phyloP scores from a whole-genome alignment of 2,888 invertebrate species.

The Caradrina clavipalpis region DNA sequence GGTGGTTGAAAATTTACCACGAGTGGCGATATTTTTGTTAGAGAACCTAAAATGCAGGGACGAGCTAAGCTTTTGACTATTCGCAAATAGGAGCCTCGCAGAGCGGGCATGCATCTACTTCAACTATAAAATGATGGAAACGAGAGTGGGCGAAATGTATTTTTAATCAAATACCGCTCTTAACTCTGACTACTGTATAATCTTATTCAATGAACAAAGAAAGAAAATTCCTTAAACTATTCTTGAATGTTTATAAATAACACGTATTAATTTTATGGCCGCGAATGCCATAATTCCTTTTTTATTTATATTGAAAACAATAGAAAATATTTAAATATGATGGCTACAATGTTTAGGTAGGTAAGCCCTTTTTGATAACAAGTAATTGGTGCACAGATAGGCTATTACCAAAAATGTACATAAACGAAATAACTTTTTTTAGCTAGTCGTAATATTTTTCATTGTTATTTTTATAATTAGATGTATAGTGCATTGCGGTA shows the following conservation, averaged over 20 bases:
- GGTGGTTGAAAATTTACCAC: too few species aligned
- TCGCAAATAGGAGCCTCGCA: background rate
- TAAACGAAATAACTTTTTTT: slow-evolving; percentile 74
- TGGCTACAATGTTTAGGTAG: slow-evolving; percentile 37
- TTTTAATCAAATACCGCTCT: slow-evolving; percentile 6
- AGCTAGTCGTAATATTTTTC: slow-evolving; percentile 75
- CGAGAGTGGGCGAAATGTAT: background rate
- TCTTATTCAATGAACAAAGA: slow-evolving; percentile 26
- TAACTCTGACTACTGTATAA: slow-evolving; percentile 28
- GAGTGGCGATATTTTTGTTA: background rate
- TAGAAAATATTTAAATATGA: slow-evolving; percentile 8
- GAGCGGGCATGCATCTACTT: background rate
- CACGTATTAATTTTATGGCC: slow-evolving; percentile 15
- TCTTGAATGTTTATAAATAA: slow-evolving; percentile 1
- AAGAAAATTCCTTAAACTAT: slow-evolving; percentile 10
- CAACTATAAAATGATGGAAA: background rate
- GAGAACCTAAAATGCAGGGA: background rate
- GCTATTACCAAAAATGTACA: slow-evolving; percentile 84
- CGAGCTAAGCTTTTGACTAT: background rate
- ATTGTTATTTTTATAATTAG: slow-evolving; percentile 58
- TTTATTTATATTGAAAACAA: slow-evolving; percentile 4
- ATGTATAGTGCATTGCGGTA: slow-evolving; percentile 1
- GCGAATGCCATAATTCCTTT: slow-evolving; percentile 3
- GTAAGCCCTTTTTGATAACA: slow-evolving; percentile 23
- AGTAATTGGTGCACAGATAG: slow-evolving; percentile 56